Conservation (phyloP, 1,140 invertebrate genomes). For the Phymastichus coffea region DNA sequence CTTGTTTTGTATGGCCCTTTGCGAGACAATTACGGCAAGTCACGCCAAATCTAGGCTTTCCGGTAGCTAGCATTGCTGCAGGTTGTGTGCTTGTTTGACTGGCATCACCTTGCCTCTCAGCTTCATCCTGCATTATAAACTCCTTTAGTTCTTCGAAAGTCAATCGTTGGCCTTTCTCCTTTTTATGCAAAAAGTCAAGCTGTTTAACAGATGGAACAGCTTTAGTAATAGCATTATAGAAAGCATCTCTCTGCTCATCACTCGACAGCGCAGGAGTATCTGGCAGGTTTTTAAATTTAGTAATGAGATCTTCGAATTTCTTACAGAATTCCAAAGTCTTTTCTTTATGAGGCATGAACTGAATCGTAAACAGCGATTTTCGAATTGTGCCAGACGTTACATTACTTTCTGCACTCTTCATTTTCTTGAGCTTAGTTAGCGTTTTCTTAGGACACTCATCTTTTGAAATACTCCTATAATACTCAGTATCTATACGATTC, state of each 20-base stretch:
- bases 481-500: conserved; percentile 10
- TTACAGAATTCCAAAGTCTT: conserved; percentile 11
- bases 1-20: no score
- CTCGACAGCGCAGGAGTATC: conserved; percentile 4
- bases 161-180: conserved; percentile 1
- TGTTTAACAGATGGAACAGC: conserved; percentile 15
- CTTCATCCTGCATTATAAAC: conserved; percentile 15
- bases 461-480: conserved; percentile 3
- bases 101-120: conserved; percentile 6
- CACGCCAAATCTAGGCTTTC: no score
- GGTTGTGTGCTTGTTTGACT: no score
- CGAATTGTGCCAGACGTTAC: background rate
- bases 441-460: background rate
- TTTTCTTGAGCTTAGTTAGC: conserved; percentile 2
- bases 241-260: conserved; percentile 21
- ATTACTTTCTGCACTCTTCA: conserved; percentile 14
- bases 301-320: background rate
- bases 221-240: conserved; percentile 23
- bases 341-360: conserved; percentile 2
- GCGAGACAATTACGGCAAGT: no score
- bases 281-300: background rate
- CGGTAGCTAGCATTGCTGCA: no score
- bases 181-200: conserved; percentile 19
- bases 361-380: conserved; percentile 7
- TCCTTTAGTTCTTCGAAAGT: conserved; percentile 15